Evolutionary conservation across 1,140 invertebrate species (phyloP).

Genomic region (Gryllus bimaculatus): DNA sequence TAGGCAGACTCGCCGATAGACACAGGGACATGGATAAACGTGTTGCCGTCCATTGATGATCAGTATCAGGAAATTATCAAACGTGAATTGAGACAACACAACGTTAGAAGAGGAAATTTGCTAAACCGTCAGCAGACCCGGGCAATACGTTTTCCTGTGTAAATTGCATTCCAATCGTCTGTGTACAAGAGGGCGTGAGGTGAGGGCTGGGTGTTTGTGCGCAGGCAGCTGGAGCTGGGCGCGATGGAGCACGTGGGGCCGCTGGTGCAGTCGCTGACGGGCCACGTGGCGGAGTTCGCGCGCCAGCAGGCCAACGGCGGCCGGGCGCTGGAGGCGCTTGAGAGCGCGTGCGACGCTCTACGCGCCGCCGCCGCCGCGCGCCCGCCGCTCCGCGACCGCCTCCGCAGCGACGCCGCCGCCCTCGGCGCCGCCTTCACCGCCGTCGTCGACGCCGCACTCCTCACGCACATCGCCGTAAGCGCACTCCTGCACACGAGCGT

Average conservation of each 20-base stretch:
- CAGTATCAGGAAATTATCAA: too few relatives aligned
- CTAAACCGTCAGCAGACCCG: too few relatives aligned
- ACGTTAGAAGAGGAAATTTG: too few relatives aligned
- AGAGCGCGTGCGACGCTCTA: conserved; percentile 22
- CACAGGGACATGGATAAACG: too few relatives aligned
- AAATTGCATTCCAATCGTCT: too few relatives aligned
- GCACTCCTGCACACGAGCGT: too few relatives aligned
- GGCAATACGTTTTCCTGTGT: too few relatives aligned
- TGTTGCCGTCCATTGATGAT: too few relatives aligned
- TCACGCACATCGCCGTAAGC: conserved; percentile 27
- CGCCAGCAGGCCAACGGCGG: conserved; percentile 16
- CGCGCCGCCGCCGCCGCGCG: conserved; percentile 14
- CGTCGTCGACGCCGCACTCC: conserved; percentile 37
- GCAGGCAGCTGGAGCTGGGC: conserved; percentile 30
- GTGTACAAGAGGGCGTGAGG: too few relatives aligned
- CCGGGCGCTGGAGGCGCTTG: conserved; percentile 18
- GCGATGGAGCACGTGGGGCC: conserved; percentile 27
- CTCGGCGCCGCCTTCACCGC: conserved; percentile 36
- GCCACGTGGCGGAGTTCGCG: conserved; percentile 30
- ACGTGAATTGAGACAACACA: too few relatives aligned
- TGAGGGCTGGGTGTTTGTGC: too few relatives aligned
- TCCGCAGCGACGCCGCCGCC: conserved; percentile 28
- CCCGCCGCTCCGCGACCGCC: conserved; percentile 22
- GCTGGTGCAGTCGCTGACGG: conserved; percentile 29
- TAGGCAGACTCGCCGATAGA: too few relatives aligned